These are phyloP conservation scores for Sphaerodactylus townsendi DNA, from an alignment of 2,113 vertebrate genomes.

Conservation along the genomic window DNA sequence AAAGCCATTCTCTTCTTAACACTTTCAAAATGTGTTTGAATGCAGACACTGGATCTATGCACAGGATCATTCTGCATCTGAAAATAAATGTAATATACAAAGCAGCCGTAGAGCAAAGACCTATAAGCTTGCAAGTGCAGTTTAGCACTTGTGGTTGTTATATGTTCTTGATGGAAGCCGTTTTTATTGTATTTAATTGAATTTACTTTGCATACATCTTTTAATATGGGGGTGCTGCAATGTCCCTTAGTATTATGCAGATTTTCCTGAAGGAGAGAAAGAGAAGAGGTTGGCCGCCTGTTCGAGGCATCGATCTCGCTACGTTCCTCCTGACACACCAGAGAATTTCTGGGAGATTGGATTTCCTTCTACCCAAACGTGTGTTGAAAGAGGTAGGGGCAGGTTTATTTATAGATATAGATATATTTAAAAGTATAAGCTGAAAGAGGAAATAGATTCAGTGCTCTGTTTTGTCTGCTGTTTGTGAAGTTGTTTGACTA, in stretches of 20 bases:
- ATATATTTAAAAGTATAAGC: background rate
- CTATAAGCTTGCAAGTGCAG: background rate
- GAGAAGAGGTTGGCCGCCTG: conserved; percentile 88
- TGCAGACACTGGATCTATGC: too few relatives aligned
- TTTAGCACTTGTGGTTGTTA: background rate
- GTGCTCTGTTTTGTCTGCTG: background rate
- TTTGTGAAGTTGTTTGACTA: background rate
- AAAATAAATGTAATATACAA: background rate
- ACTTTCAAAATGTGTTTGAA: background rate
- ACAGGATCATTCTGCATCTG: background rate
- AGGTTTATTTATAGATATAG: conserved; percentile 13
- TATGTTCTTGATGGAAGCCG: background rate
- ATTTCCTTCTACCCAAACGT: conserved; percentile 96
- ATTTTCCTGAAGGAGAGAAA: conserved; percentile 88
- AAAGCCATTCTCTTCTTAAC: background rate
- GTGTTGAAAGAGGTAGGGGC: conserved; percentile 88
- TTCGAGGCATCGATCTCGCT: conserved; percentile 91
- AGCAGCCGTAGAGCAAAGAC: background rate
- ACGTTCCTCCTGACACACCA: conserved; percentile 90
- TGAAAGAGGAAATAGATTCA: background rate
- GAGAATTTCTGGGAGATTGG: conserved; percentile 99
- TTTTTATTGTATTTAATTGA: background rate
- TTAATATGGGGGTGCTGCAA: background rate
- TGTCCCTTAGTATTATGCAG: conserved; percentile 86
- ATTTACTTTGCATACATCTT: background rate